Evolutionary conservation across 1,140 invertebrate genomes (phyloP), one percentile per base, ranked within the genome.

Genomic region (Drosophila truncata): DNA sequence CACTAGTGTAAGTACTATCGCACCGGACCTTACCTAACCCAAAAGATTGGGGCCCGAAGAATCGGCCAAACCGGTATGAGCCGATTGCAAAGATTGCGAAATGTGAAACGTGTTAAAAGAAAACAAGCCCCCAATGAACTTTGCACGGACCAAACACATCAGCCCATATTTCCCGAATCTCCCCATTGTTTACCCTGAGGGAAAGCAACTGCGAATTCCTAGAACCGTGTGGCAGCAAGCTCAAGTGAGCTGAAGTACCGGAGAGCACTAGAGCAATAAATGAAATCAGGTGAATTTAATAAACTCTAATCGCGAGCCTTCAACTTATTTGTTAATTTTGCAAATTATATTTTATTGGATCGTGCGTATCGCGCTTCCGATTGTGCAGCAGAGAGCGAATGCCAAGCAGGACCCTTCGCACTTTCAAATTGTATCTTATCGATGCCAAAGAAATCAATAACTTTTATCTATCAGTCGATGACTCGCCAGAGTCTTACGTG

Each of bases 261-360:
- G 41, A 44, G 61, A n/a, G 49, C 23, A 42, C 73, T 29, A 29
- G 27, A 29, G 27, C 27, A 50, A 82, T 78, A 82, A 82, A 78
- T 59, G 67, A 85, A 85, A 85, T 85, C 82, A 86, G 69, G 78
- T 86, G 82, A 61, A 86, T 86, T 86, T 86, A 50, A 82, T 86
- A 78, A 86, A 86, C 64, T 85, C 58, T 86, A 85, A 85, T 85
- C 82, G 62, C 35, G 37, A 64, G 70, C 27, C 41, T 39, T 70
- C 42, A 52, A 71, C 57, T 76, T 59, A 75, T 78, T 80, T 80
- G 62, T 81, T 80, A 83, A 82, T 78, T 78, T 82, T 66, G 60
- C 66, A 80, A 80, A 77, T 79, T 75, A 70, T 70, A 78, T 65
- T 82, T 83, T 79, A 61, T 81, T 66, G 29, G 42, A 8, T 44